phyloP scores from a whole-genome alignment of 2,113 vertebrate genomes.

The Cinclus cinclus region DNA sequence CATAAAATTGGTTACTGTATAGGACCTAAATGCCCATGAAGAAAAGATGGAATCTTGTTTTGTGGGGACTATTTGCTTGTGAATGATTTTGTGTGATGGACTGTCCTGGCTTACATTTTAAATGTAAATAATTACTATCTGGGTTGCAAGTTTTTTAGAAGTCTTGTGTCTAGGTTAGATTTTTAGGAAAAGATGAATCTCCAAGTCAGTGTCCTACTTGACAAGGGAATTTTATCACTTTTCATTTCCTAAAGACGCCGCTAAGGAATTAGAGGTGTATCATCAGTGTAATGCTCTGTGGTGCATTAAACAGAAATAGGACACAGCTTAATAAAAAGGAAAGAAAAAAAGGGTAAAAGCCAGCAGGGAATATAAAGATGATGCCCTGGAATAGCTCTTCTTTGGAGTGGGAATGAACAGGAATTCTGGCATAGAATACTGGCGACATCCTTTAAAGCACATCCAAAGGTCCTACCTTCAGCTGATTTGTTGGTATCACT shows the following conservation, averaged over 20 bases:
- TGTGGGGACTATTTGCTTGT: neutral
- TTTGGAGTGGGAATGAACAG: neutral
- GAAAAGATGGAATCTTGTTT: neutral
- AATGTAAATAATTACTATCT: neutral
- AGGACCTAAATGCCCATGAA: neutral
- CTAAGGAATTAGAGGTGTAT: neutral
- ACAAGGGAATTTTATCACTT: neutral
- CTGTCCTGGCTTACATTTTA: neutral
- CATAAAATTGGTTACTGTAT: constrained; percentile 44
- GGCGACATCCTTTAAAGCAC: neutral
- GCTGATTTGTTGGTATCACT: neutral
- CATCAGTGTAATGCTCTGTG: neutral
- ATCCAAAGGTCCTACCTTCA: neutral
- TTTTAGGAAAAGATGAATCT: neutral
- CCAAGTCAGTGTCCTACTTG: neutral
- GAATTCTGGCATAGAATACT: neutral
- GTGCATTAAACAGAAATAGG: neutral
- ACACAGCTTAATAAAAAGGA: neutral
- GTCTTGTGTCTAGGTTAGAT: neutral
- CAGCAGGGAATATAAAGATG: neutral
- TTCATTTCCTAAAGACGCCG: neutral
- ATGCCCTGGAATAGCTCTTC: neutral
- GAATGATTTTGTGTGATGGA: neutral
- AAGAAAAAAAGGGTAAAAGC: neutral
- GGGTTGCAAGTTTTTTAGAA: neutral